phyloP scores from a whole-genome alignment of 2,888 invertebrate species.

The Scrobipalpa atriplicella region DNA sequence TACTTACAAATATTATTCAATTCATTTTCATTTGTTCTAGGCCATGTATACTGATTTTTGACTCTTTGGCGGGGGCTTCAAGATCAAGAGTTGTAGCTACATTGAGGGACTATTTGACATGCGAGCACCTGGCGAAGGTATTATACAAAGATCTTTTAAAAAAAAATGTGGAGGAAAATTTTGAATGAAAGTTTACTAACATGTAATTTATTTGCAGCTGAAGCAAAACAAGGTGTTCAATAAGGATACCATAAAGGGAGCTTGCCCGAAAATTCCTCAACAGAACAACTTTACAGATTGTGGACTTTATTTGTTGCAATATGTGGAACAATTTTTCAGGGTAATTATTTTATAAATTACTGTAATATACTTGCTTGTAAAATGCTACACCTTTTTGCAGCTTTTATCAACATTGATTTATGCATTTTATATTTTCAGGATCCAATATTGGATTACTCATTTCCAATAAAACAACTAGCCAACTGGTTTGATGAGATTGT shows the following conservation, averaged over 20 bases:
- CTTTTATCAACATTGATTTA: not conserved
- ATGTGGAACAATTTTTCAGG: constrained; percentile 97
- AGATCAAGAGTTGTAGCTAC: constrained; percentile 94
- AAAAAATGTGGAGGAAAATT: not conserved
- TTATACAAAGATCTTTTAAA: constrained; percentile 16
- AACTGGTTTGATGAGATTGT: constrained; percentile 94
- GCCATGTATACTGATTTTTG: constrained; percentile 97
- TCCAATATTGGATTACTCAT: constrained; percentile 90
- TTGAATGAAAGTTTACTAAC: not conserved
- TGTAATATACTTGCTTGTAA: not conserved
- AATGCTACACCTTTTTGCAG: not conserved
- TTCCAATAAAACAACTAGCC: constrained; percentile 91
- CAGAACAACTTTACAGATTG: constrained; percentile 99
- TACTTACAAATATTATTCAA: not conserved
- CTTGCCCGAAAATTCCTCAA: constrained; percentile 96
- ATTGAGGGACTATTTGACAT: constrained; percentile 94
- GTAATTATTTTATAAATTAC: constrained; percentile 62
- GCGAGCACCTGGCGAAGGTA: constrained; percentile 91
- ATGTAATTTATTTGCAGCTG: constrained; percentile 60
- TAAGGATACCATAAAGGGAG: constrained; percentile 93
- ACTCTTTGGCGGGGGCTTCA: constrained; percentile 93
- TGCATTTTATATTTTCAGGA: constrained; percentile 79
- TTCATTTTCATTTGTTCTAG: constrained; percentile 78
- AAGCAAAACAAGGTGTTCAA: constrained; percentile 87
- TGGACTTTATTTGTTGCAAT: constrained; percentile 97